Evolutionary conservation across 2,888 invertebrate genomes (phyloP).

Genomic region (Drosophila acutilabella): DNA sequence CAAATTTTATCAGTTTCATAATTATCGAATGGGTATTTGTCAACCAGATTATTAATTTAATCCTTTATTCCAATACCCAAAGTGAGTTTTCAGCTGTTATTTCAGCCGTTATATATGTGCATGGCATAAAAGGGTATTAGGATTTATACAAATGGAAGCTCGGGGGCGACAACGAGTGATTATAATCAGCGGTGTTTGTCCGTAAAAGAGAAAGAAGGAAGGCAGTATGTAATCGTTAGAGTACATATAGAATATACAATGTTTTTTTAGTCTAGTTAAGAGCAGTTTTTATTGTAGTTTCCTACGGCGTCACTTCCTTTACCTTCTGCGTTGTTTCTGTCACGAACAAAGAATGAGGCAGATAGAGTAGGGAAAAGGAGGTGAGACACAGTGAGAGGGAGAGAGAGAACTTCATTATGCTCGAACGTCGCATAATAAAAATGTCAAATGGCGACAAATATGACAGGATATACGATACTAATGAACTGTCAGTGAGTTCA

Average conservation of each 20-base stretch:
- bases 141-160: slow-evolving; percentile 22
- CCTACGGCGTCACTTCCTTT: slow-evolving; percentile 20
- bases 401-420: slow-evolving; percentile 49
- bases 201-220: background rate
- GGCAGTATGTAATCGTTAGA: background rate
- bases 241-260: background rate
- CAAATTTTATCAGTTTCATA: no score
- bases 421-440: slow-evolving; percentile 55
- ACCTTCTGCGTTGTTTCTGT: slow-evolving; percentile 21
- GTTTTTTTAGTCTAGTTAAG: slow-evolving; percentile 15
- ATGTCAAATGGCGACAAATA: slow-evolving; percentile 71
- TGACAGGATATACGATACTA: slow-evolving; percentile 70
- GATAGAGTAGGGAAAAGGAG: background rate
- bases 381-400: background rate
- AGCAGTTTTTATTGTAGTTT: slow-evolving; percentile 27
- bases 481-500: slow-evolving; percentile 68
- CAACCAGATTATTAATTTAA: no score
- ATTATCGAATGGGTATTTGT: no score
- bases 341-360: background rate
- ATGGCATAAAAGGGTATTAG: slow-evolving; percentile 14
- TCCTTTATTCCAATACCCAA: no score
- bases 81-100: no score
- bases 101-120: no score
- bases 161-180: slow-evolving; percentile 10
- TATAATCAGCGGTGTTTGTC: slow-evolving; percentile 30